Evolutionary conservation across 2,113 vertebrate genomes (phyloP).

Genomic region (Gracilinanus agilis): DNA sequence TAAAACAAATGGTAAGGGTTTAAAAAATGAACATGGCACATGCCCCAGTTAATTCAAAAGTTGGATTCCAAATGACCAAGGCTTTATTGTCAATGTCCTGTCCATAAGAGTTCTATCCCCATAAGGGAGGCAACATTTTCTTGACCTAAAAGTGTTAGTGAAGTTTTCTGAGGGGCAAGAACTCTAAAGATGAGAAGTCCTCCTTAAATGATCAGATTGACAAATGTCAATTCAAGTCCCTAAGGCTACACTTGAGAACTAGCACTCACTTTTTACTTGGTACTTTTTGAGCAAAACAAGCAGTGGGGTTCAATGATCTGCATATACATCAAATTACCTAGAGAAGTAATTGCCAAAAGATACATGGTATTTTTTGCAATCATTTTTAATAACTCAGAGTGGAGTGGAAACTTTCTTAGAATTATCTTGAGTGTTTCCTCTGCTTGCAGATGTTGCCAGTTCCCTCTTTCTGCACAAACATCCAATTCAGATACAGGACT

Average conservation of each 20-base stretch:
- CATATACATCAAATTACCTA: conserved; percentile 36
- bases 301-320: neutral
- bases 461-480: neutral
- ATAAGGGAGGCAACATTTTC: neutral
- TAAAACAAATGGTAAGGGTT: too few relatives aligned
- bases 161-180: neutral
- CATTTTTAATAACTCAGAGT: conserved; percentile 20
- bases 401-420: neutral
- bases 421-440: neutral
- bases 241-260: neutral
- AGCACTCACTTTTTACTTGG: conserved; percentile 28
- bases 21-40: neutral
- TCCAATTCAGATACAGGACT: neutral
- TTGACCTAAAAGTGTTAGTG: conserved; percentile 23
- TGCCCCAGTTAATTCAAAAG: neutral
- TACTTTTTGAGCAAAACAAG: neutral
- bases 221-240: neutral
- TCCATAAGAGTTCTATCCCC: neutral
- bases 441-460: neutral
- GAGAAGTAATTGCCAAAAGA: neutral
- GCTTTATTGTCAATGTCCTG: neutral
- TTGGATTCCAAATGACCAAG: neutral
- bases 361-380: neutral
- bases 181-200: conserved; percentile 1
- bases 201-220: neutral